These are phyloP conservation scores for Diadophis punctatus DNA, from an alignment of 2,113 vertebrate genomes.

Conservation along the genomic window DNA sequence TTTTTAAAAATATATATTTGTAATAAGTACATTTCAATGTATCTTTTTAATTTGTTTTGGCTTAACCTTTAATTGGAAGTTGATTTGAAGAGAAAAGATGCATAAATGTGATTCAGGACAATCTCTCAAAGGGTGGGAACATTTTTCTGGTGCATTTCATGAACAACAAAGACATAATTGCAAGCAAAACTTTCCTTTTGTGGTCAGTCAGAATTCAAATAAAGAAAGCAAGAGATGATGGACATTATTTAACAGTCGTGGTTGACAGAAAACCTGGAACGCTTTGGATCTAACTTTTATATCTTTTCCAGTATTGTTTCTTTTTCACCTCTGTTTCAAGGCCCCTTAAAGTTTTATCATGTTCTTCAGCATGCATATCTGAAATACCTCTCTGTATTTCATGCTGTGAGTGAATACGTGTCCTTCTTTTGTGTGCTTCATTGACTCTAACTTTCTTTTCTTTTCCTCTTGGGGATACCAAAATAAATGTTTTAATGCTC, in stretches of 20 bases:
- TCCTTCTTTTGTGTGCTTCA: neutral
- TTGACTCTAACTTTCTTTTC: neutral
- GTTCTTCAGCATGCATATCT: conserved; percentile 40
- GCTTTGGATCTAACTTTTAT: conserved; percentile 46
- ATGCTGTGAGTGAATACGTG: conserved; percentile 24
- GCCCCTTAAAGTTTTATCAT: conserved; percentile 32
- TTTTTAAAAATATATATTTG: conserved; percentile 43
- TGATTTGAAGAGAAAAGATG: neutral
- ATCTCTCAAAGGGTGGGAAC: conserved; percentile 49
- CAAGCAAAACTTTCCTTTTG: conserved; percentile 51
- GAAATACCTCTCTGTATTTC: conserved; percentile 49
- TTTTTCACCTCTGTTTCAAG: conserved; percentile 39
- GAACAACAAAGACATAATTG: conserved; percentile 43
- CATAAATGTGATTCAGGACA: conserved; percentile 40
- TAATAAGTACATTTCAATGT: neutral
- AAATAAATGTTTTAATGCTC: neutral
- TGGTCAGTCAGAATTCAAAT: conserved; percentile 53
- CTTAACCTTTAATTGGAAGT: conserved; percentile 2
- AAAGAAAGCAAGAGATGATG: conserved; percentile 42
- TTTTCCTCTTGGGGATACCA: neutral
- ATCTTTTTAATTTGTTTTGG: conserved; percentile 43
- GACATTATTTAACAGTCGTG: conserved; percentile 45
- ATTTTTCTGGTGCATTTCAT: conserved; percentile 42
- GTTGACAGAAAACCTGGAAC: conserved; percentile 52
- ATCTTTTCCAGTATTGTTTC: conserved; percentile 45